phyloP scores from a whole-genome alignment of 2,888 invertebrate species.

The Tanypteryx hageni region DNA sequence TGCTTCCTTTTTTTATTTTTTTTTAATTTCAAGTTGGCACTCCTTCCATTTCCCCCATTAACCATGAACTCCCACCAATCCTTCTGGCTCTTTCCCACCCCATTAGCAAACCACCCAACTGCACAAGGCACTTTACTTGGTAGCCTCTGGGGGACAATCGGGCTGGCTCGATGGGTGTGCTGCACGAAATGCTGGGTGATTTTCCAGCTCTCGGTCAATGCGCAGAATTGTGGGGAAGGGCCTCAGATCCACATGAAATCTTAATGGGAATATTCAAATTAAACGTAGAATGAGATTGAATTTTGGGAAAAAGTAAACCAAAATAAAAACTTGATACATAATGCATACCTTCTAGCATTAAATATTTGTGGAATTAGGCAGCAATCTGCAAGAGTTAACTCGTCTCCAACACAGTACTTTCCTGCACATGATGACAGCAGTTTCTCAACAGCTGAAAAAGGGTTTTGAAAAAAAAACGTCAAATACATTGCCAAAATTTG shows the following conservation, averaged over 20 bases:
- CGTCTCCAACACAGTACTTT: conserved; percentile 95
- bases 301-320: neutral
- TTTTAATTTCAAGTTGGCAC: conserved; percentile 55
- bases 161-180: conserved; percentile 96
- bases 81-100: conserved; percentile 51
- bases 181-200: conserved; percentile 92
- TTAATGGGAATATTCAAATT: conserved; percentile 72
- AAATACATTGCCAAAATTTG: neutral
- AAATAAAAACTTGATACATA: neutral
- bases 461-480: neutral
- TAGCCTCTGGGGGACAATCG: conserved; percentile 94
- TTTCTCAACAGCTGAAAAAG: conserved; percentile 87
- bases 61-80: conserved; percentile 57
- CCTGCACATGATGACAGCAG: conserved; percentile 89
- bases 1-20: conserved; percentile 46
- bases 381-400: conserved; percentile 95
- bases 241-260: conserved; percentile 94
- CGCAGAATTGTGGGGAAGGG: conserved; percentile 93
- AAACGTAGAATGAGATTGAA: neutral
- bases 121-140: conserved; percentile 78
- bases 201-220: conserved; percentile 90
- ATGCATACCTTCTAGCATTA: conserved; percentile 88
- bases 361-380: conserved; percentile 97
- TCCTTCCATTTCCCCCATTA: conserved; percentile 63
- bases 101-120: conserved; percentile 56